These are phyloP conservation scores for Thaumetopoea pityocampa DNA, from an alignment of 1,140 invertebrate genomes.

Conservation along the genomic window DNA sequence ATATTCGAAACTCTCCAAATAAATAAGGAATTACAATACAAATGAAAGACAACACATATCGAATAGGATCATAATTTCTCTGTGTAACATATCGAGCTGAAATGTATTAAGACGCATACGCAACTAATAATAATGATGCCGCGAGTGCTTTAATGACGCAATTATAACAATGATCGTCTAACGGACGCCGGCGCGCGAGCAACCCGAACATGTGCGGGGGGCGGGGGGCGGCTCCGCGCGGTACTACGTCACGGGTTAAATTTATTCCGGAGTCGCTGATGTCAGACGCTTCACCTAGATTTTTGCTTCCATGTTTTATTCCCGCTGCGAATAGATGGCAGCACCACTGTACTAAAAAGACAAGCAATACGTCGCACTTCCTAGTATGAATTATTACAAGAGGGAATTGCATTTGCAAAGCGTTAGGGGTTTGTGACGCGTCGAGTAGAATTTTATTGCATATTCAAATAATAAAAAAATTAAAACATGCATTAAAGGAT, in stretches of 20 bases:
- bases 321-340: conserved; percentile 62
- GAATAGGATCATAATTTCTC: conserved; percentile 3
- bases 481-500: too few relatives aligned
- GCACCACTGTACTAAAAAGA: conserved; percentile 44
- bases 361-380: conserved; percentile 13
- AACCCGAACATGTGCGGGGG: conserved; percentile 38
- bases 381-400: too few relatives aligned
- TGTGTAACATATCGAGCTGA: conserved; percentile 4
- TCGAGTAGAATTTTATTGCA: too few relatives aligned
- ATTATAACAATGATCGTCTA: conserved; percentile 18
- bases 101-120: conserved; percentile 15
- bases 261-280: conserved; percentile 66
- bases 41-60: too few relatives aligned
- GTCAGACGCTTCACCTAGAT: conserved; percentile 73
- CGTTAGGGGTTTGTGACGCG: too few relatives aligned
- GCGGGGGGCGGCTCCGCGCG: conserved; percentile 45
- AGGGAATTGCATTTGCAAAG: too few relatives aligned
- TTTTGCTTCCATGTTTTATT: conserved; percentile 52
- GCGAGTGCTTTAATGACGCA: conserved; percentile 14
- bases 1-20: too few relatives aligned
- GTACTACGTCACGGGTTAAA: conserved; percentile 69
- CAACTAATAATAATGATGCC: conserved; percentile 17
- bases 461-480: too few relatives aligned
- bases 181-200: conserved; percentile 26
- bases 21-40: too few relatives aligned